phyloP scores from a whole-genome alignment of 2,113 vertebrate species.

The Shinisaurus crocodilurus region DNA sequence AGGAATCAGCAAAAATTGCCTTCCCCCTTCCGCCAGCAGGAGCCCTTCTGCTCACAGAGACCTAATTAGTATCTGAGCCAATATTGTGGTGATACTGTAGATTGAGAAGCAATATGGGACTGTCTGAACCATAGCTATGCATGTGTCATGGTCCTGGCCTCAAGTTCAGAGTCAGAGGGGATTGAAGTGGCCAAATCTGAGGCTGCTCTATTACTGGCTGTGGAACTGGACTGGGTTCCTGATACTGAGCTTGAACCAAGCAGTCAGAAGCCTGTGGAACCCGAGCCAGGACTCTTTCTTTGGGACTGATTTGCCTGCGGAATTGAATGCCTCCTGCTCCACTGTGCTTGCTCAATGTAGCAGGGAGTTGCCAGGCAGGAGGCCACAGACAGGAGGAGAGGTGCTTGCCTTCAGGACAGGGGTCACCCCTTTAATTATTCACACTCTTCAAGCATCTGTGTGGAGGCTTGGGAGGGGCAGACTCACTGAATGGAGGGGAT shows the following conservation, averaged over 20 bases:
- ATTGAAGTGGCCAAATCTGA: not conserved
- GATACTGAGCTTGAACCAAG: not conserved
- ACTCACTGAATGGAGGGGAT: not conserved
- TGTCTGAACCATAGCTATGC: not conserved
- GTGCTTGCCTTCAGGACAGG: not conserved
- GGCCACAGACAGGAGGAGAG: not conserved
- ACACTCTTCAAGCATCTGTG: not conserved
- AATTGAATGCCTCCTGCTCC: not conserved
- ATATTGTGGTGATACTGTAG: not conserved
- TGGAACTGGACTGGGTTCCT: not conserved
- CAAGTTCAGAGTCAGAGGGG: not conserved
- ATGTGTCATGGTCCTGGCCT: not conserved
- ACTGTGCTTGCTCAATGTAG: not conserved
- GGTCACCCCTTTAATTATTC: not conserved
- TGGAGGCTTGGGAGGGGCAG: not conserved
- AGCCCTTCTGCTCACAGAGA: not conserved
- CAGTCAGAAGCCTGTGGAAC: not conserved
- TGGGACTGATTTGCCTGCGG: not conserved
- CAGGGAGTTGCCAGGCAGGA: not conserved
- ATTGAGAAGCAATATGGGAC: not conserved
- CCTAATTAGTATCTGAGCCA: not conserved
- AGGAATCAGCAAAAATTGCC: no score
- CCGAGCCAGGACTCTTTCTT: not conserved
- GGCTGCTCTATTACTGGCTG: not conserved
- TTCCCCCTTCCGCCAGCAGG: not conserved